Base-by-base conservation (phyloP, 1,140 invertebrate species). In the Drosophila jambulina region DNA sequence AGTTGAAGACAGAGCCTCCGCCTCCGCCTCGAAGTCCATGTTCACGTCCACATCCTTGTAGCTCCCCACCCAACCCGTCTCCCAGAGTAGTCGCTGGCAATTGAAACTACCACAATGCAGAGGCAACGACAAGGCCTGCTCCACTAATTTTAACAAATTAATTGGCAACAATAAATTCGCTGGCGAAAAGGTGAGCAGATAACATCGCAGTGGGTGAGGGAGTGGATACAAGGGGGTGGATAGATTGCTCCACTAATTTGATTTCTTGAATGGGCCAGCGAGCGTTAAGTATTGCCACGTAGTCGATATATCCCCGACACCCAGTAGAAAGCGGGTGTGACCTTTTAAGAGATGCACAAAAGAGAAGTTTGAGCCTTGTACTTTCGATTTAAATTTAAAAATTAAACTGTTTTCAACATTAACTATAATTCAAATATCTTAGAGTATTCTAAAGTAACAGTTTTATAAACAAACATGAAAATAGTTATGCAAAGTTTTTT, bases 71-170 rank as follows among this genome's bases (percentile, higher is more conserved):
- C 46, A n/a, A 7, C 4, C 21, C 61, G 15, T 32, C 29, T 13
- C 57, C 58, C 58, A 36, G 63, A 32, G 64, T 54, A 71, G 43
- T 56, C 21, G 34, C 45, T 13, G 54, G 51, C 80, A 84, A 80
- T 80, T 77, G 80, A 84, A 84, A 87, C 84, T 87, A 86, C 82
- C 82, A 62, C 82, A 82, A 87, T 76, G 58, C 69, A 43, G 38
- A 40, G 46, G 32, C 45, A 53, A 42, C 54, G 48, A 63, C 54
- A 67, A 70, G 57, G 81, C 78, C 61, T 78, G 63, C 78, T 81
- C 84, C 61, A 84, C 81, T 88, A 90, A 90, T 90, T 90, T 90
- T 90, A 90, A 90, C 85, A 90, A 90, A 90, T 90, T 90, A 90
- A 90, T 90, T 90, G 85, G 85, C 81, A 90, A 90, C 85, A 90